Evolutionary conservation across 2,113 vertebrate species (phyloP).

Genomic region (Phrynocephalus versicolor): DNA sequence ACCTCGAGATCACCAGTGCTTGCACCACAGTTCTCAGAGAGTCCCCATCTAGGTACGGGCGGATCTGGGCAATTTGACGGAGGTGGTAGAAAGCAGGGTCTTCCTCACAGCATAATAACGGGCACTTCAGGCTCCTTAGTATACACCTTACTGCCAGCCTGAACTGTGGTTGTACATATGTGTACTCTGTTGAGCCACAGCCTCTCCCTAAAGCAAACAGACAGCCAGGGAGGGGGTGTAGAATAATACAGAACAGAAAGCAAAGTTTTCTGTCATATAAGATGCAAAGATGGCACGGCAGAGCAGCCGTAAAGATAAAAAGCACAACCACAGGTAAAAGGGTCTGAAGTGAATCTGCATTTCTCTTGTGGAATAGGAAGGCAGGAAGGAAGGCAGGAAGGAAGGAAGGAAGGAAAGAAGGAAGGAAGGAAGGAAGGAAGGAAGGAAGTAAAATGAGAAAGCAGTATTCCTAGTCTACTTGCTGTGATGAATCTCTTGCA

Average conservation of each 20-base stretch:
- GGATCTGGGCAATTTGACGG: too few relatives aligned
- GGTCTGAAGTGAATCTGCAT: neutral
- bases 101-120: neutral
- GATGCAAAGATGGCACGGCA: neutral
- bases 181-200: neutral
- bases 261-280: neutral
- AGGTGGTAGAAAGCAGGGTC: too few relatives aligned
- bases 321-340: neutral
- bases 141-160: neutral
- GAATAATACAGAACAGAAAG: conserved; percentile 17
- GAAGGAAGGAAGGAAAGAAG: neutral
- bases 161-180: neutral
- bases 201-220: neutral
- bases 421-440: neutral
- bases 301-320: conserved; percentile 2
- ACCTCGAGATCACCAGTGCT: too few relatives aligned
- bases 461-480: conserved; percentile 37
- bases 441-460: too few relatives aligned
- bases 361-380: neutral
- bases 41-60: too few relatives aligned
- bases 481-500: neutral
- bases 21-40: too few relatives aligned
- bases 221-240: neutral
- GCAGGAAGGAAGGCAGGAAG: neutral
- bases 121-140: neutral